Percentiles rank a stretch among this genome's conserved stretches.
Conservation (phyloP, 2,888 invertebrate genomes). For the Parapristionchus giblindavisi region DNA sequence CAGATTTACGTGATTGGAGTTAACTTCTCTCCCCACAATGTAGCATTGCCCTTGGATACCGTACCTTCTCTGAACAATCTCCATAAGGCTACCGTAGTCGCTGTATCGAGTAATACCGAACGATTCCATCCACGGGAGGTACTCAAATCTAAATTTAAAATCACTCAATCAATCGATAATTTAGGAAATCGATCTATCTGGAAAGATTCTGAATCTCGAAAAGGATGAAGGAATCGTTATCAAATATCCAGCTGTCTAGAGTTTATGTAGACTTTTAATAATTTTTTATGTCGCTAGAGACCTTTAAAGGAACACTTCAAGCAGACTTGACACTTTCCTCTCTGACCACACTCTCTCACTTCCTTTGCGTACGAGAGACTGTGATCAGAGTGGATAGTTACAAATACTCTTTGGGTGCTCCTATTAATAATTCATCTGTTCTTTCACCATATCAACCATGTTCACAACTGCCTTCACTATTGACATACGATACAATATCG, state of each 20-base stretch:
- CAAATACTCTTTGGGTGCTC: no score
- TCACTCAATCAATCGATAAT: not conserved
- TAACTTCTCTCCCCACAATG: slow-evolving; percentile 52
- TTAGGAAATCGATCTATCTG: slow-evolving; percentile 19
- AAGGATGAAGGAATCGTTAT: slow-evolving; percentile 62
- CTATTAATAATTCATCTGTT: no score
- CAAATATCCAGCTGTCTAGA: slow-evolving; percentile 41
- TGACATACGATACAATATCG: no score
- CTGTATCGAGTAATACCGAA: slow-evolving; percentile 20
- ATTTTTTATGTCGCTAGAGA: no score
- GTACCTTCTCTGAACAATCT: slow-evolving; percentile 50
- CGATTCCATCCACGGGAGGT: slow-evolving; percentile 1
- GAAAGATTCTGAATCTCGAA: slow-evolving; percentile 45
- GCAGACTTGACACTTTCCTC: no score
- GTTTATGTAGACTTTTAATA: no score
- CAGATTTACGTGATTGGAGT: slow-evolving; percentile 60
- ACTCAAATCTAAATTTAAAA: not conserved
- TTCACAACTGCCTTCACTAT: no score
- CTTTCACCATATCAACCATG: no score
- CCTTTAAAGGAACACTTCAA: no score
- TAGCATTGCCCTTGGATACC: slow-evolving; percentile 50
- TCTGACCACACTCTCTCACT: no score
- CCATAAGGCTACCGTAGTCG: slow-evolving; percentile 31
- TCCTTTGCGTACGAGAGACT: no score
- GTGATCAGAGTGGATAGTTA: no score